Base-by-base conservation (phyloP, 2,797 vertebrate species). In the Coregonus suidteri region DNA sequence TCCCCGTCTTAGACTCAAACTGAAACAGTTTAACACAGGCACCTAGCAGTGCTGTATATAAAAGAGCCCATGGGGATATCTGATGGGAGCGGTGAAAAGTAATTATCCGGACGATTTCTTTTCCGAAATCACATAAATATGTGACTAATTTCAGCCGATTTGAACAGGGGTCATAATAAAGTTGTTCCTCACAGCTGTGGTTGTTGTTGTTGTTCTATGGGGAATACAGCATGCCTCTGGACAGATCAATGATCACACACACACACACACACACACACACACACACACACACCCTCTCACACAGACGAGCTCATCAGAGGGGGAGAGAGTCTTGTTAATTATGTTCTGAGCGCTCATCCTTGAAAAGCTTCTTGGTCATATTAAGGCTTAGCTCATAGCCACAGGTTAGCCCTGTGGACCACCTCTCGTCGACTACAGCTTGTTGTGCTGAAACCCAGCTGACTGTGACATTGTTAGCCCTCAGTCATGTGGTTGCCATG, bases 311-410 rank as follows among this genome's bases (percentile, higher is more conserved):
- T 62, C 56, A 20, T 20, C 56, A 20, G 56, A 59, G 56, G 56
- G n/a, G 4, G 18, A 59, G 56, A 59, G 56, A 62, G 56, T 62
- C 56, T 62, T 25, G 56, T 68, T 75, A 74, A 54, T 14, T 14
- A 71, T 68, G 52, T 70, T 59, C 65, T 54, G 62, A 54, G 53
- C 35, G 35, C 35, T 35, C 4, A 35, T 4, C 41, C 41, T 47
- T 47, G 41, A 62, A 62, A 62, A 62, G n/a, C 56, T 62, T 62
- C 1, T n/a, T 7, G 56, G 56, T 62, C 56, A 62, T n/a, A 59
- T 62, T 62, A 62, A 62, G 56, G 18, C 56, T 62, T 3, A n/a
- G 18, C 56, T n/a, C 9, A 62, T n/a, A 62, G 56, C 56, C 56
- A 59, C 4, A 20, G 6, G 56, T 59, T n/a, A 20, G 56, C 56